phyloP scores from a whole-genome alignment of 2,797 vertebrate genomes.

The Sebastes minor region DNA sequence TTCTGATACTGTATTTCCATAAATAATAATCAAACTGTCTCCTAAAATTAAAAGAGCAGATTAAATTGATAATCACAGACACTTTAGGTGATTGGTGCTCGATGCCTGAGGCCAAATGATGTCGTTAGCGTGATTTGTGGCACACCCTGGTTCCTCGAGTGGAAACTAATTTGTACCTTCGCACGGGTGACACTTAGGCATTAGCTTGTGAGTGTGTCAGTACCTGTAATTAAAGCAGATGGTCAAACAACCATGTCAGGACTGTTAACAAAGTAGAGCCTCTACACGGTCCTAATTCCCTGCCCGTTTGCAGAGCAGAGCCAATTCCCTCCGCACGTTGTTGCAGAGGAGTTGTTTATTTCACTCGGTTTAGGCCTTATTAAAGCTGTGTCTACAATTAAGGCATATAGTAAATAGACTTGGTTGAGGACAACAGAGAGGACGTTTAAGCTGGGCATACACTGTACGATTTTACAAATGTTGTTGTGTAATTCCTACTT shows the following conservation, averaged over 20 bases:
- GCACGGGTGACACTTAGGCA: conserved; percentile 65
- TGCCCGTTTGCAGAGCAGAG: conserved; percentile 51
- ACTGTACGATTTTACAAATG: too few species aligned
- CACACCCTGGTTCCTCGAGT: conserved; percentile 61
- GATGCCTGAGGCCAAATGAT: conserved; percentile 53
- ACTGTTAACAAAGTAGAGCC: conserved; percentile 64
- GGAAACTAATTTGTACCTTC: conserved; percentile 80
- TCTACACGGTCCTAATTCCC: conserved; percentile 65
- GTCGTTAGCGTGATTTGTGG: conserved; percentile 68
- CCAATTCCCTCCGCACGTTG: conserved; percentile 57
- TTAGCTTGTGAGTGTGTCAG: conserved; percentile 70
- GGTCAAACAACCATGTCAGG: conserved; percentile 77
- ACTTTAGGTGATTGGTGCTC: conserved; percentile 51
- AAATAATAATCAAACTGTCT: neutral
- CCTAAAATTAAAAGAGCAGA: neutral
- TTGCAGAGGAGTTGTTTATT: conserved; percentile 66
- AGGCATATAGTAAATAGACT: conserved; percentile 47
- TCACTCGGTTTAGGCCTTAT: conserved; percentile 52
- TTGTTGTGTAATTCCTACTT: too few species aligned
- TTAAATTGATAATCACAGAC: conserved; percentile 35
- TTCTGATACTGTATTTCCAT: neutral
- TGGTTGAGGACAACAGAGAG: conserved; percentile 46
- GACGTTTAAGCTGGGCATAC: conserved; percentile 9
- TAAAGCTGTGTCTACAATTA: conserved; percentile 67
- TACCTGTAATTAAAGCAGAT: conserved; percentile 84